phyloP scores from a whole-genome alignment of 2,797 vertebrate species.

The Morelia viridis region DNA sequence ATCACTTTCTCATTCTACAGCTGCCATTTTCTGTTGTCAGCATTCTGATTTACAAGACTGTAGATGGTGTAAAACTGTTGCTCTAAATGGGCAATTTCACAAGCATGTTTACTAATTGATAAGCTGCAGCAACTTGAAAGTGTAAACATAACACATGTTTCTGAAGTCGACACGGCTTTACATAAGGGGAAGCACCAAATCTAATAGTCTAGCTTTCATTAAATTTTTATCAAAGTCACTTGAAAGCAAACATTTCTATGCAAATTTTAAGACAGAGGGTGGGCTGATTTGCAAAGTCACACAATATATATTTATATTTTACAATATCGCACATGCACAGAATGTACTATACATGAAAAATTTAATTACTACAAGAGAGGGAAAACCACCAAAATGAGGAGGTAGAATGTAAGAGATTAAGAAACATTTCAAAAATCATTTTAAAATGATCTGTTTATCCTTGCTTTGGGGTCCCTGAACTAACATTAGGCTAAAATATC shows the following conservation, averaged over 20 bases:
- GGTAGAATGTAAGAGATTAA: not conserved
- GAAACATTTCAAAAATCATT: not conserved
- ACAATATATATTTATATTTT: not conserved
- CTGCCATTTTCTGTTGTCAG: conserved; percentile 85
- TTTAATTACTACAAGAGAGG: conserved; percentile 4
- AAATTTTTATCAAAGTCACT: conserved; percentile 61
- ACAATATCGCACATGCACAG: conserved; percentile 6
- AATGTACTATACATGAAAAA: not conserved
- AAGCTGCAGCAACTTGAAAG: conserved; percentile 54
- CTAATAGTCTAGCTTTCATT: conserved; percentile 56
- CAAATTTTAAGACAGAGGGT: conserved; percentile 53
- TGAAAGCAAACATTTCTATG: conserved; percentile 63
- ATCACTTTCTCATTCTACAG: conserved; percentile 79
- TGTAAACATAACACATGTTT: conserved; percentile 63
- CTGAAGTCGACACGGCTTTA: conserved; percentile 42
- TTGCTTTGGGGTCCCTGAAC: no score
- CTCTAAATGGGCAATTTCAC: conserved; percentile 70
- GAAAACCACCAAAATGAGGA: not conserved
- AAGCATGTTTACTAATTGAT: conserved; percentile 72
- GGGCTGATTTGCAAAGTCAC: not conserved
- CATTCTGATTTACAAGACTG: conserved; percentile 78
- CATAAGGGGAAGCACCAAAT: conserved; percentile 38
- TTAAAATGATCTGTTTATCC: not conserved
- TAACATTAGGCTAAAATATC: not conserved
- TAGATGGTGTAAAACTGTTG: conserved; percentile 60